Percentiles rank a stretch among this genome's conserved stretches.
Conservation (phyloP, 2,113 vertebrate species). For the Craseonycteris thonglongyai region DNA sequence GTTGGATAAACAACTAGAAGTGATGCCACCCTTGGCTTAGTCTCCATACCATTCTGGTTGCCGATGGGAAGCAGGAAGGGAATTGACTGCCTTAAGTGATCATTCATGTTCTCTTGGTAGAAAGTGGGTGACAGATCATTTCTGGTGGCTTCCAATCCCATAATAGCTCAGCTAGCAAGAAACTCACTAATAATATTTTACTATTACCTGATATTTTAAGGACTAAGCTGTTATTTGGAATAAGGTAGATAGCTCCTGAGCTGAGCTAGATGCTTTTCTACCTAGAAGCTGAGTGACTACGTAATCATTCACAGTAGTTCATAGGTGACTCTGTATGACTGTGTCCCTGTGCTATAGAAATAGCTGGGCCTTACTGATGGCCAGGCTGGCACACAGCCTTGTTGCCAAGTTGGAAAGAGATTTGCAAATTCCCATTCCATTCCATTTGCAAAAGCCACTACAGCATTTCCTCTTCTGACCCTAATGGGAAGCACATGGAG, state of each 20-base stretch:
- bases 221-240: background rate
- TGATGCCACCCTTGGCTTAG: background rate
- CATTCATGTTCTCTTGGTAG: background rate
- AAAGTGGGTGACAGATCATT: background rate
- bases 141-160: background rate
- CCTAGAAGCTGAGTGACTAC: background rate
- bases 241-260: background rate
- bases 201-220: background rate
- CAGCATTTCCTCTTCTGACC: constrained; percentile 51
- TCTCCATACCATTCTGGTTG: background rate
- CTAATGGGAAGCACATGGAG: constrained; percentile 65
- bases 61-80: background rate
- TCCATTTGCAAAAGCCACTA: constrained; percentile 50
- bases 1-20: background rate
- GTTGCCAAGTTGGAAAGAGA: constrained; percentile 46
- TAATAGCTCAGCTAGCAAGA: background rate
- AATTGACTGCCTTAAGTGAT: background rate
- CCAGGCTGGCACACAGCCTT: constrained; percentile 37
- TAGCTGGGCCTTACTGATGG: constrained; percentile 1
- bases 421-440: constrained; percentile 46
- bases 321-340: background rate
- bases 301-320: background rate
- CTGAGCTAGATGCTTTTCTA: background rate
- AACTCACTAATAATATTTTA: background rate
- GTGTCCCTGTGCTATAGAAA: background rate